Evolutionary conservation across 2,113 vertebrate genomes (phyloP).

Genomic region (Lepisosteus oculatus): DNA sequence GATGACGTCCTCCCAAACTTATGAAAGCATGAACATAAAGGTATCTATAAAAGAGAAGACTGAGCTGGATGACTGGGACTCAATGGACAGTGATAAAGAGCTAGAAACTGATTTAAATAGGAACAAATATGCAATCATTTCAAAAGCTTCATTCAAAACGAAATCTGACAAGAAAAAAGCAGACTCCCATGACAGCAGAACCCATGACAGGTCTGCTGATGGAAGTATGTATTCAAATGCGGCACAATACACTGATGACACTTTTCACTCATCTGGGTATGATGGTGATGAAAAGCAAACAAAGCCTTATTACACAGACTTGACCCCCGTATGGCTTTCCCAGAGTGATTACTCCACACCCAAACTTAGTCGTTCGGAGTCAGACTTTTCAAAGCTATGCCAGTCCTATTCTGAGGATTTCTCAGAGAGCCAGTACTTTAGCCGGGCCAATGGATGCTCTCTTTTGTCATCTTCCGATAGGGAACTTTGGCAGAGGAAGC

Average conservation of each 20-base stretch:
- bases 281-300: constrained; percentile 72
- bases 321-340: constrained; percentile 84
- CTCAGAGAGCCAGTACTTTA: constrained; percentile 88
- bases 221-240: constrained; percentile 65
- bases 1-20: constrained; percentile 89
- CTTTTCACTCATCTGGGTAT: constrained; percentile 55
- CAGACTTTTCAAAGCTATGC: constrained; percentile 94
- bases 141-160: constrained; percentile 74
- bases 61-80: constrained; percentile 83
- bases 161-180: constrained; percentile 71
- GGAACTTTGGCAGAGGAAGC: constrained; percentile 92
- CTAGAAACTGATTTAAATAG: constrained; percentile 80
- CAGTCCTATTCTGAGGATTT: constrained; percentile 96
- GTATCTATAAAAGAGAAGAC: constrained; percentile 73
- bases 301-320: constrained; percentile 74
- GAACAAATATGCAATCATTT: constrained; percentile 83
- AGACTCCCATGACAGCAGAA: constrained; percentile 52
- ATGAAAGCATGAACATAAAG: constrained; percentile 97
- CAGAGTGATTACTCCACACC: constrained; percentile 88
- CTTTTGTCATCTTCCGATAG: constrained; percentile 89
- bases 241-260: constrained; percentile 66
- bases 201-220: constrained; percentile 62
- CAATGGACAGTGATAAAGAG: constrained; percentile 87
- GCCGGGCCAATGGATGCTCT: constrained; percentile 82
- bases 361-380: constrained; percentile 94